Evolutionary conservation across 64 coral and sea anemone genomes (phyloP).

Genomic region (Astreopora myriophthalma): DNA sequence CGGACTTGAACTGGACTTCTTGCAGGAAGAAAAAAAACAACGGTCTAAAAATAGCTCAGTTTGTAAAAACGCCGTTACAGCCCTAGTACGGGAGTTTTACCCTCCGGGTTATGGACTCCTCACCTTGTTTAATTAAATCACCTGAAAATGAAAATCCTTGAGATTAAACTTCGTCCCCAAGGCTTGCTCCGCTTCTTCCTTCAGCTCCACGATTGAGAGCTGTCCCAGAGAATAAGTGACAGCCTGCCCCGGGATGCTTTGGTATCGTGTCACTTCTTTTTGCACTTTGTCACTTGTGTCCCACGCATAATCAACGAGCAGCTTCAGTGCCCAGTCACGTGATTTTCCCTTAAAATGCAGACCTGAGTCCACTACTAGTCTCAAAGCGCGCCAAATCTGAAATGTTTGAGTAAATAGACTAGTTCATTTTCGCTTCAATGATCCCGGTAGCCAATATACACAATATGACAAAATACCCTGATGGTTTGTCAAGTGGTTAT

Average conservation of each 20-base stretch:
- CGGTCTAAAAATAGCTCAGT: no score
- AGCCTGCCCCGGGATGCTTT: conserved; percentile 39
- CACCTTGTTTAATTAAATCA: background rate
- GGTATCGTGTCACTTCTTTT: conserved; percentile 10
- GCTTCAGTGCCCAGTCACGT: background rate
- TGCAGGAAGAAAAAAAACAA: no score
- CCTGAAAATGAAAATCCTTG: conserved; percentile 39
- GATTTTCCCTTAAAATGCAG: conserved; percentile 7
- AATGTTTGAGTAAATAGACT: no score
- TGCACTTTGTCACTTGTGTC: conserved; percentile 13
- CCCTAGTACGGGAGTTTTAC: no score
- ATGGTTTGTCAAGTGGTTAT: no score
- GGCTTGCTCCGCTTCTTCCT: background rate
- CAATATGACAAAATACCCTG: no score
- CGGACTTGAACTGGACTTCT: no score
- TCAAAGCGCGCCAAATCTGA: conserved; percentile 5
- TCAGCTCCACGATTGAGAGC: conserved; percentile 28
- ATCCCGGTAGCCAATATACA: no score
- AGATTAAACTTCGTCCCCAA: conserved; percentile 3
- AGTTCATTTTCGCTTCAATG: no score
- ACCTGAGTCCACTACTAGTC: background rate
- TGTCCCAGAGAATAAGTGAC: conserved; percentile 14
- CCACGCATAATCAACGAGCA: background rate
- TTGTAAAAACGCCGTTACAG: no score
- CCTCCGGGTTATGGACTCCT: no score